Conservation (phyloP, 2,113 vertebrate species). For the Sebastes fasciatus region DNA sequence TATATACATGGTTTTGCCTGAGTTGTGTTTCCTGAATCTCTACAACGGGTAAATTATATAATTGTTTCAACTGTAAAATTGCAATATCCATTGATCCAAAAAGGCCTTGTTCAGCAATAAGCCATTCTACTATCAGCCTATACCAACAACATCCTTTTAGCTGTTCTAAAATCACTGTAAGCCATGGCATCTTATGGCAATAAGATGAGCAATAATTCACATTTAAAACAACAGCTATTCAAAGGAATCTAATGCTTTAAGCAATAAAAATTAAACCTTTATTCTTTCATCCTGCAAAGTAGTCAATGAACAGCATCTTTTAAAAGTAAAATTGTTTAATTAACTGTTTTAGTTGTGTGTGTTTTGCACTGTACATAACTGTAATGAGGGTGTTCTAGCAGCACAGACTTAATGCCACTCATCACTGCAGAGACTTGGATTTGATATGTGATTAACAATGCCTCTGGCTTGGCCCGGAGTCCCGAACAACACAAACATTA, state of each 20-base stretch:
- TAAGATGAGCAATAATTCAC: conserved; percentile 1
- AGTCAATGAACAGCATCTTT: background rate
- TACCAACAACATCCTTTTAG: background rate
- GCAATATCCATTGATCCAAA: background rate
- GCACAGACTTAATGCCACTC: background rate
- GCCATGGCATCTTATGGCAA: background rate
- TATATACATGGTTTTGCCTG: background rate
- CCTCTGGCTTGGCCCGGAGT: background rate
- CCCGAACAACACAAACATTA: background rate
- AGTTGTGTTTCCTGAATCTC: background rate
- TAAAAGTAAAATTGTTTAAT: background rate
- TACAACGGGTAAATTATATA: background rate
- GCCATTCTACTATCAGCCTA: conserved; percentile 23
- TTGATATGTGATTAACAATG: background rate
- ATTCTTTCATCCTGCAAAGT: background rate
- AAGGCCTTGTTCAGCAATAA: conserved; percentile 16
- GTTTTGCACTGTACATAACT: background rate
- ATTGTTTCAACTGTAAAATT: background rate
- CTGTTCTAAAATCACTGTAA: conserved; percentile 9
- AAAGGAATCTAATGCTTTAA: background rate
- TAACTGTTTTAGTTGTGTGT: background rate
- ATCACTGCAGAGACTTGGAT: background rate
- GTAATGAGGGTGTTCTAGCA: background rate
- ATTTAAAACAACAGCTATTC: background rate
- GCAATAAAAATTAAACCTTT: background rate